Evolutionary conservation across 2,113 vertebrate species (phyloP).

Genomic region (Neogale vison): DNA sequence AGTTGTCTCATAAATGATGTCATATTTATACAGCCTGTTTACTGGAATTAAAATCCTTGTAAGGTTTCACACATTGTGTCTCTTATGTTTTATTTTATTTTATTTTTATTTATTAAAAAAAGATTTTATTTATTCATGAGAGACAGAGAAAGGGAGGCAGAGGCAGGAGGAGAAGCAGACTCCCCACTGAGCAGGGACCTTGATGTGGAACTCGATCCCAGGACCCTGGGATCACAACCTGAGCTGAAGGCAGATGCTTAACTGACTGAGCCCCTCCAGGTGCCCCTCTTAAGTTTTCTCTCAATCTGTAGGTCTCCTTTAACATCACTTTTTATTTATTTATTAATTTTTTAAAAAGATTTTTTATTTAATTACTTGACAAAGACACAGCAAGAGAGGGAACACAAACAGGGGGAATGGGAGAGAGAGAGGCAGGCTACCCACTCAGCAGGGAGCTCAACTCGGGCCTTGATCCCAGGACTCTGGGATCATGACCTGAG

Average conservation of each 20-base stretch:
- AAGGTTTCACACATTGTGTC: neutral
- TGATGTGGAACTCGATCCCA: rapidly evolving
- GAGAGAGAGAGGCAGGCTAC: too few relatives aligned
- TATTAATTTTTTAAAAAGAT: too few relatives aligned
- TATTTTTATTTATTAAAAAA: too few relatives aligned
- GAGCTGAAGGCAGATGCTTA: too few relatives aligned
- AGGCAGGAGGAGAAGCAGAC: neutral
- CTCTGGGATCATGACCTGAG: too few relatives aligned
- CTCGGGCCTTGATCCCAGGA: too few relatives aligned
- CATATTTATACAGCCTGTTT: neutral
- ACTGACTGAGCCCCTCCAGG: too few relatives aligned
- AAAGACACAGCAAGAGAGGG: too few relatives aligned
- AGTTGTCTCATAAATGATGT: neutral
- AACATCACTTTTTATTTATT: neutral
- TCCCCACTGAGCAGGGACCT: neutral
- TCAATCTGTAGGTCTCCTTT: neutral
- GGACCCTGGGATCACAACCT: too few relatives aligned
- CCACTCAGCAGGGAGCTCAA: too few relatives aligned
- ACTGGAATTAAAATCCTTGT: neutral
- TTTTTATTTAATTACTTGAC: too few relatives aligned
- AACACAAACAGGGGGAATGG: too few relatives aligned
- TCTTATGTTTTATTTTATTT: neutral
- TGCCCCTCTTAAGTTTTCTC: neutral
- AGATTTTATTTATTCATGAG: neutral
- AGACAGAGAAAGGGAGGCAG: neutral